Percentiles rank a stretch among this genome's conserved stretches.
phyloP scores from a whole-genome alignment of 2,888 invertebrate species.

The Carpatolechia fugitivella region DNA sequence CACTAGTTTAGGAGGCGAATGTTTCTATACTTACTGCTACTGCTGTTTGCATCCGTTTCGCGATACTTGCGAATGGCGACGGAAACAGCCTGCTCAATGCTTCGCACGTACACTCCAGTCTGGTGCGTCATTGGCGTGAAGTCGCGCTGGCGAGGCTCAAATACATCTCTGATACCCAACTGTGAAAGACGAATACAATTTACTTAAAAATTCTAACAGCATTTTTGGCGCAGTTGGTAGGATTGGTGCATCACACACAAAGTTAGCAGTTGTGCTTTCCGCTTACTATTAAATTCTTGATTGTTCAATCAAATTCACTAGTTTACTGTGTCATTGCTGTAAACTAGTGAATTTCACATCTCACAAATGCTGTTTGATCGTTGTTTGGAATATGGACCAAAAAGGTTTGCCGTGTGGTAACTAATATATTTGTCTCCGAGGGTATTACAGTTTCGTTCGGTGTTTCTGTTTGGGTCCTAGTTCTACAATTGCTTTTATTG shows the following conservation, averaged over 20 bases:
- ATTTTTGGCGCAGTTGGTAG: neutral
- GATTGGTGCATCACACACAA: too few relatives aligned
- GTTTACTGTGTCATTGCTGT: too few relatives aligned
- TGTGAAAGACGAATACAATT: constrained; percentile 40
- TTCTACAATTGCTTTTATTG: too few relatives aligned
- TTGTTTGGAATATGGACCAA: neutral
- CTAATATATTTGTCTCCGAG: too few relatives aligned
- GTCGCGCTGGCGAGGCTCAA: constrained; percentile 89
- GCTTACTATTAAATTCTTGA: too few relatives aligned
- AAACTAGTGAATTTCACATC: too few relatives aligned
- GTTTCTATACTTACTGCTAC: constrained; percentile 42
- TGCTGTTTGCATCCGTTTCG: constrained; percentile 74
- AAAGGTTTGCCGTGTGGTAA: neutral
- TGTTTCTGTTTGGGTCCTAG: too few relatives aligned
- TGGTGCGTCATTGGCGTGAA: constrained; percentile 89
- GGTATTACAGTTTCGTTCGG: too few relatives aligned
- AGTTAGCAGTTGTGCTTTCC: too few relatives aligned
- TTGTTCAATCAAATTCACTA: too few relatives aligned
- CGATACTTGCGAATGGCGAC: constrained; percentile 89
- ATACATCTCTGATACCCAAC: constrained; percentile 88
- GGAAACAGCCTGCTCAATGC: constrained; percentile 91
- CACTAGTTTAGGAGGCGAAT: too few relatives aligned
- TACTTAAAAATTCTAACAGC: neutral
- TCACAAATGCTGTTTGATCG: too few relatives aligned
- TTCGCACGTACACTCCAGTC: constrained; percentile 87